Base-by-base conservation (phyloP, 1,140 invertebrate genomes). In the Drosophila obscura region DNA sequence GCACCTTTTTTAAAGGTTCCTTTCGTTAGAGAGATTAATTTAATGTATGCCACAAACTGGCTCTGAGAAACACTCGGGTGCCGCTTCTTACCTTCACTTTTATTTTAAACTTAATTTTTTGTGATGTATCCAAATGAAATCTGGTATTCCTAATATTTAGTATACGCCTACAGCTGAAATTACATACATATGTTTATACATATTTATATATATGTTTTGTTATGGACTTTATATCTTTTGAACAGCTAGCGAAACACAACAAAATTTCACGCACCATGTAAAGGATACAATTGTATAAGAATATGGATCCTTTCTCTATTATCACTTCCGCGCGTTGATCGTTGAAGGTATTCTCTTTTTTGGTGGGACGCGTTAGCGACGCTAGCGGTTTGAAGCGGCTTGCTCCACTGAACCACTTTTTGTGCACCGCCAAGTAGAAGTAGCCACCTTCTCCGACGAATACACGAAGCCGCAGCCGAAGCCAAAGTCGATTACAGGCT, bases 321-420 rank as follows among this genome's bases (percentile, higher is more conserved):
- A 71, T 73, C 81, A 85, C 82, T 77, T 81, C 66, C 82, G 82
- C 74, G 57, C 55, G 39, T 24, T 43, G 44, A 9, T 56, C 22
- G 6, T 63, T 52, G 39, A 9, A 8, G 31, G 2, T 31, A 31
- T 56, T 41, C 16, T 19, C 41, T 51, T 26, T 51, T 51, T 41
- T 41, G 7, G 19, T 9, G 35, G 7, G 19, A 48, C 67, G 83
- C 63, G 64, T 48, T 65, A 64, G 67, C 79, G 87, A 73, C 55
- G 81, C 52, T 74, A 51, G 64, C 87, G 56, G 76, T 73, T 63
- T 90, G 87, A 90, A 90, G 81, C 81, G 78, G 81, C 90, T 90
- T 90, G 87, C 87, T 90, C 81, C 78, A 90, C 87, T 90, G 87
- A 90, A 82, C 79, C 79, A 90, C 76, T 83, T 90, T 90, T 90